Evolutionary conservation across 2,797 vertebrate genomes (phyloP), one percentile per base, ranked within the genome.

Genomic region (Brachyrhaphis roseni): DNA sequence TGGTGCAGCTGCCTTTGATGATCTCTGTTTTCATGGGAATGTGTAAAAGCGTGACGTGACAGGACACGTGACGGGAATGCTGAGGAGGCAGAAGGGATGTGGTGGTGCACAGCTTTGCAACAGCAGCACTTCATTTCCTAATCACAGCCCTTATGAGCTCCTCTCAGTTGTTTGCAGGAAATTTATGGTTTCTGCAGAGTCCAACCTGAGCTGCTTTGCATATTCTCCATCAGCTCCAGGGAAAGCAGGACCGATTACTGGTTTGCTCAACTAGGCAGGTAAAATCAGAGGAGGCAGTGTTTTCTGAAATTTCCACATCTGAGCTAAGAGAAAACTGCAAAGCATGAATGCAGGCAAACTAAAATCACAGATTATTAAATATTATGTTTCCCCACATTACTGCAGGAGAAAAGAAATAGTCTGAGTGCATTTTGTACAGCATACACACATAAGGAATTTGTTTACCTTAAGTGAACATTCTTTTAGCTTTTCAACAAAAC

Each of bases 101-200:
- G 74, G 77, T 68, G 78, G 77, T 70, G 84, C 82, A 85, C 86
- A 82, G 88, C 85, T 68, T 80, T 49, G 59, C 53, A 49, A 10
- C 57, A 41, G 8, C 79, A 31, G 57, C 31, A 72, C 72, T 71
- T 74, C 64, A 76, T 78, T 80, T 78, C 75, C 78, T 79, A 81
- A 84, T 85, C 82, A 64, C 53, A 64, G 62, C 75, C 82, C 75
- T 78, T 34, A 23, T 78, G 78, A 84, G 85, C 85, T 85, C 83
- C 86, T 84, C 79, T 80, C 84, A 78, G 62, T 78, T 77, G 80
- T 74, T 84, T 68, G 49, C 53, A 47, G 81, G 49, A 88, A 88
- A 95, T 95, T 88, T 94, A 94, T 89, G 82, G 76, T 80, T 85
- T 76, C 76, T 78, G 87, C 84, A 85, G 88, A 90, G 89, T 90